Conservation (phyloP, 2,888 invertebrate species). For the Plagodis dolabraria region DNA sequence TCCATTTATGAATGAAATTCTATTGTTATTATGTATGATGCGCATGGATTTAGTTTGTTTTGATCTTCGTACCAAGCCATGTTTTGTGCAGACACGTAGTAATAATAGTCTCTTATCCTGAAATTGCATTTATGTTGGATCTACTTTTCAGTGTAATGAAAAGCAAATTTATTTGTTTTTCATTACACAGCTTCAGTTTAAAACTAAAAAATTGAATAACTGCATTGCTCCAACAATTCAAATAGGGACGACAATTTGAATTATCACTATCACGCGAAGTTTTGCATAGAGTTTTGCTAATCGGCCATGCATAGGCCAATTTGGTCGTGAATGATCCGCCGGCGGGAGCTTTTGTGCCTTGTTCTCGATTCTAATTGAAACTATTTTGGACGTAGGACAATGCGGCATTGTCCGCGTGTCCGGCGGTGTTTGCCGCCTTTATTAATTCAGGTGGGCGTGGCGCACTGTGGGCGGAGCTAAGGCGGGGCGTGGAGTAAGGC, state of each 20-base stretch:
- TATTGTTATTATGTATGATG: no score
- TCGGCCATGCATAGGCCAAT: constrained; percentile 74
- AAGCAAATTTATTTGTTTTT: no score
- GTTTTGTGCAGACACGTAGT: no score
- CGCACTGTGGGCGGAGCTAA: constrained; percentile 61
- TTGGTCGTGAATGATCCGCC: constrained; percentile 72
- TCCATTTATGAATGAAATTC: no score
- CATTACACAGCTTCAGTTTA: no score
- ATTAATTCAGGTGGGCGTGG: constrained; percentile 83
- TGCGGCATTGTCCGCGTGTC: constrained; percentile 83
- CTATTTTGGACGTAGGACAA: constrained; percentile 83
- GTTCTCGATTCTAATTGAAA: constrained; percentile 82
- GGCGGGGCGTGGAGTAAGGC: constrained; percentile 54
- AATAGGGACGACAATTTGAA: constrained; percentile 21
- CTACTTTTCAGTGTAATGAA: background rate
- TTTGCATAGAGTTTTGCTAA: constrained; percentile 57
- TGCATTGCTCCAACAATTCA: background rate
- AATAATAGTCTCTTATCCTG: no score
- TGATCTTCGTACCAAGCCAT: no score
- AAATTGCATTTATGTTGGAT: no score
- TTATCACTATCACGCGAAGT: constrained; percentile 27
- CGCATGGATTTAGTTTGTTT: no score
- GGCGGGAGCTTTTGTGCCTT: constrained; percentile 75
- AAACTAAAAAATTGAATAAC: no score
- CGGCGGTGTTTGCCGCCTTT: constrained; percentile 82